These are phyloP conservation scores for Rutpela maculata DNA, from an alignment of 2,888 invertebrate genomes.

Conservation along the genomic window DNA sequence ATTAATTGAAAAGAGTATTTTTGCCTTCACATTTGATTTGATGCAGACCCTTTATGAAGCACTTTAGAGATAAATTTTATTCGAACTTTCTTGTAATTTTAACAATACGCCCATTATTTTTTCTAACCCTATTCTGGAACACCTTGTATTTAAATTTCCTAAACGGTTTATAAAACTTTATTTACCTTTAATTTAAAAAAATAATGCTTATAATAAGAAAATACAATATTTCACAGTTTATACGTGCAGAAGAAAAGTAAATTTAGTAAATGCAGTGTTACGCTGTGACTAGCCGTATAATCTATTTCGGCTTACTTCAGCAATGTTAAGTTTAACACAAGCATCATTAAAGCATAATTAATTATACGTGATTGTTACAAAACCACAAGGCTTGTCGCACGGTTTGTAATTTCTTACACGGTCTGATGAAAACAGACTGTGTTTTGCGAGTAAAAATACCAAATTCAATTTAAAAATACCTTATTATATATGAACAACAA, in stretches of 20 bases:
- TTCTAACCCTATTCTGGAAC: no score
- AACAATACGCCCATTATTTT: no score
- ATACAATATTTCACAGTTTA: conserved; percentile 5
- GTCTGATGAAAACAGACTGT: conserved; percentile 53
- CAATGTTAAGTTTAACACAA: conserved; percentile 53
- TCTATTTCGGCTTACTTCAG: conserved; percentile 45
- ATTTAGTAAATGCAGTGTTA: conserved; percentile 36
- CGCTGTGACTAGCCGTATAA: conserved; percentile 41
- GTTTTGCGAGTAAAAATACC: conserved; percentile 41
- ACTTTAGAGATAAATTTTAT: no score
- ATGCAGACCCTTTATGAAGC: no score
- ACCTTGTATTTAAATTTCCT: background rate
- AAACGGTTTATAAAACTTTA: background rate
- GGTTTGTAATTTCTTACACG: conserved; percentile 64
- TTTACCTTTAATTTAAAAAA: background rate
- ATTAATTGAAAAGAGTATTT: no score
- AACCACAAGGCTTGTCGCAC: conserved; percentile 65
- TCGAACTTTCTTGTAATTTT: no score
- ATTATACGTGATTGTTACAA: conserved; percentile 68
- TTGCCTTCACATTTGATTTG: no score
- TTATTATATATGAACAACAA: background rate
- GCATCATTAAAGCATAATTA: conserved; percentile 68
- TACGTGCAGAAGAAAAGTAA: conserved; percentile 27
- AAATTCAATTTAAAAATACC: conserved; percentile 32
- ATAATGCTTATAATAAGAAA: background rate